Evolutionary conservation across 2,797 vertebrate species (phyloP).

Genomic region (Catharus ustulatus): DNA sequence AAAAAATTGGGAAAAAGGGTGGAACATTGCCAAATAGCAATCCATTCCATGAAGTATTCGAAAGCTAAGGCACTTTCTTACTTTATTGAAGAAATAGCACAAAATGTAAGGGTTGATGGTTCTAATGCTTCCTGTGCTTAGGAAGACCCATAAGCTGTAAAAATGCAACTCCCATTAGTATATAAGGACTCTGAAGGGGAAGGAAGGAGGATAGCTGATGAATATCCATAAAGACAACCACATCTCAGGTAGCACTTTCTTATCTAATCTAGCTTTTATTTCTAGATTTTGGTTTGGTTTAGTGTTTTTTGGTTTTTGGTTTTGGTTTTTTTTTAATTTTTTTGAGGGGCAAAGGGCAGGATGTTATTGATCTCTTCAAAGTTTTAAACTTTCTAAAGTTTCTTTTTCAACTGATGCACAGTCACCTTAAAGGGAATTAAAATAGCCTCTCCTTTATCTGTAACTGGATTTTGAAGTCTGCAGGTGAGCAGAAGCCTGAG

Average conservation of each 20-base stretch:
- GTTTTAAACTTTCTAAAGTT: background rate
- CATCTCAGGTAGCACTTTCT: background rate
- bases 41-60: background rate
- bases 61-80: background rate
- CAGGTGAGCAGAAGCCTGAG: background rate
- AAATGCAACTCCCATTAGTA: background rate
- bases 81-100: background rate
- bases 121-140: background rate
- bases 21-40: background rate
- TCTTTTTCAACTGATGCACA: background rate
- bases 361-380: background rate
- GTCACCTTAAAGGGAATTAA: background rate
- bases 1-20: background rate
- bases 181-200: background rate
- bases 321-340: too few species aligned
- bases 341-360: fast-evolving
- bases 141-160: background rate
- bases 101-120: background rate
- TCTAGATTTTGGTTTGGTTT: background rate
- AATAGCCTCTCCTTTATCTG: background rate
- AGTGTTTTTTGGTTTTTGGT: too few species aligned
- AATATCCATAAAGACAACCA: background rate
- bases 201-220: background rate
- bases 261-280: background rate
- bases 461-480: background rate